phyloP scores from a whole-genome alignment of 2,888 invertebrate genomes.

The Macrophya annulata region DNA sequence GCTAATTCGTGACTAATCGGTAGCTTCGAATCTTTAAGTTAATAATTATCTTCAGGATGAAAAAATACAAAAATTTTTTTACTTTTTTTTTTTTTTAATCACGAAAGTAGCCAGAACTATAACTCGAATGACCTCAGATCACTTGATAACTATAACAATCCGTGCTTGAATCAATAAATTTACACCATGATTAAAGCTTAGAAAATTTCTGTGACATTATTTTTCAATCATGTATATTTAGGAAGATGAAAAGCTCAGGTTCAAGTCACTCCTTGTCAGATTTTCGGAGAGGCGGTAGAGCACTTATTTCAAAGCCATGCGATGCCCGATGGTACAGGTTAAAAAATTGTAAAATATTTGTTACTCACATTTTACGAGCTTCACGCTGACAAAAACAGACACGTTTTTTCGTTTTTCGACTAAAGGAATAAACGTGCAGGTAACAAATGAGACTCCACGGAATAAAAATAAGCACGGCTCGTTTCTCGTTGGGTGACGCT shows the following conservation, averaged over 20 bases:
- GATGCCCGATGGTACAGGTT: neutral
- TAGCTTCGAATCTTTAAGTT: slow-evolving; percentile 35
- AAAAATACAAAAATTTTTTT: neutral
- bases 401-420: neutral
- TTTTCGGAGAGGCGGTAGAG: neutral
- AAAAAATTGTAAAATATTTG: neutral
- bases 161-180: neutral
- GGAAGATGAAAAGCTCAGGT: neutral
- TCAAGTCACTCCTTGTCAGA: neutral
- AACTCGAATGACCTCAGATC: neutral
- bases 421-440: slow-evolving; percentile 8
- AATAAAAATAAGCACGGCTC: slow-evolving; percentile 9
- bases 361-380: neutral
- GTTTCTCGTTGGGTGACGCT: slow-evolving; percentile 9
- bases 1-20: slow-evolving; percentile 55
- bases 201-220: neutral
- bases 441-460: slow-evolving; percentile 16
- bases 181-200: neutral
- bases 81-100: neutral
- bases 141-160: neutral
- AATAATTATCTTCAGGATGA: slow-evolving; percentile 15
- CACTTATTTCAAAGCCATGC: neutral
- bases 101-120: neutral
- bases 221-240: neutral
- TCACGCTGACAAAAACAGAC: neutral